These are phyloP conservation scores for Ailurus styani DNA, from an alignment of 2,113 vertebrate genomes.

Conservation along the genomic window DNA sequence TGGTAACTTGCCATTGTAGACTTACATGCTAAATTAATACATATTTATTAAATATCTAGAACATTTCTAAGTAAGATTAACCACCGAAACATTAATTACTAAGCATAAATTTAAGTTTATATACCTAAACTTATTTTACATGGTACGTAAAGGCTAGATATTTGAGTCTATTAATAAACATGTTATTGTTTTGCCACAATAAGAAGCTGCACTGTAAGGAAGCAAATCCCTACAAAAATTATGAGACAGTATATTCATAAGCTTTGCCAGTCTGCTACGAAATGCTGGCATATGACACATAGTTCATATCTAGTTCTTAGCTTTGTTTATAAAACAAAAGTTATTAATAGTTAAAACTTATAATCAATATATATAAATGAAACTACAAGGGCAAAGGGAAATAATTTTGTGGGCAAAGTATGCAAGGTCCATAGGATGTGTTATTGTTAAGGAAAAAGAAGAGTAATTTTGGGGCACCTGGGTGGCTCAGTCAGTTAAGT, in stretches of 20 bases:
- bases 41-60: neutral
- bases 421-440: neutral
- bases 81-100: neutral
- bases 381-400: neutral
- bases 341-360: neutral
- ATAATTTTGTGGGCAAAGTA: neutral
- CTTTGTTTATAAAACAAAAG: neutral
- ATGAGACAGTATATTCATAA: neutral
- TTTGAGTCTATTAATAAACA: neutral
- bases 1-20: neutral
- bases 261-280: neutral
- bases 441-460: neutral
- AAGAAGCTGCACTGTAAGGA: neutral
- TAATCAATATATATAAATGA: neutral
- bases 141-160: neutral
- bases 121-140: neutral
- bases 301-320: neutral
- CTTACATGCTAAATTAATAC: neutral
- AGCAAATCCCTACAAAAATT: neutral
- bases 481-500: no score
- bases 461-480: neutral
- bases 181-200: neutral
- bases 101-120: neutral
- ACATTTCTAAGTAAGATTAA: neutral
- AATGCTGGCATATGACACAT: neutral